A percentile compares a stretch with the other conserved stretches of the same genome.
Evolutionary conservation across 2,888 invertebrate genomes (phyloP).

Genomic region (Diaprepes abbreviatus): DNA sequence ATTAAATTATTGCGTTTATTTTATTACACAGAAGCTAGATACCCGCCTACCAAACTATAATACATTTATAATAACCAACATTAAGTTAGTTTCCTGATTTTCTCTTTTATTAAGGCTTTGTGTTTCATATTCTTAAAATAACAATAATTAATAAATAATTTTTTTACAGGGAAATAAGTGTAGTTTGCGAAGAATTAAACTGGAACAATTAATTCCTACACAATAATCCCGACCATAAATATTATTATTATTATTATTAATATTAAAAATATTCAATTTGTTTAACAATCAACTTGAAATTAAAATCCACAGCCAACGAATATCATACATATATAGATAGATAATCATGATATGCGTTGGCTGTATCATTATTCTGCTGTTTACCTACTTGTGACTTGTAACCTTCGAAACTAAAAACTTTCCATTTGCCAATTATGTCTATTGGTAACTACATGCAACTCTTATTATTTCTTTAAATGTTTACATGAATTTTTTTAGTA

Average conservation of each 20-base stretch:
- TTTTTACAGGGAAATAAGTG: background rate
- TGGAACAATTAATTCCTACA: background rate
- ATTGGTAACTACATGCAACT: background rate
- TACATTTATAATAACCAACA: slow-evolving; percentile 27
- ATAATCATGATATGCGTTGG: background rate
- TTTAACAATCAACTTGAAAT: background rate
- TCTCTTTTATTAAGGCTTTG: slow-evolving; percentile 23
- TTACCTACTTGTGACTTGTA: slow-evolving; percentile 3
- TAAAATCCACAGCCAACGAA: background rate
- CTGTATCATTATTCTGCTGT: slow-evolving; percentile 8
- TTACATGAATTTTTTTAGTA: no score
- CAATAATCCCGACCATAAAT: no score
- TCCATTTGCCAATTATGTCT: slow-evolving; percentile 6
- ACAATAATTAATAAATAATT: background rate
- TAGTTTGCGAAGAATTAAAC: background rate
- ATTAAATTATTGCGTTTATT: background rate
- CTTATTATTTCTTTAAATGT: no score
- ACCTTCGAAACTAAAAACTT: slow-evolving; percentile 6
- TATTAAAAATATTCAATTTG: background rate
- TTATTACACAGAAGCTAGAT: background rate
- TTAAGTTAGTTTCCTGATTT: slow-evolving; percentile 19
- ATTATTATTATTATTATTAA: no score
- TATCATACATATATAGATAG: background rate
- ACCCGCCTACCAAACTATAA: slow-evolving; percentile 16
- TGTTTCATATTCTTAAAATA: slow-evolving; percentile 1